Base-by-base conservation (phyloP, 1,140 invertebrate species). In the Meloidogyne hapla region DNA sequence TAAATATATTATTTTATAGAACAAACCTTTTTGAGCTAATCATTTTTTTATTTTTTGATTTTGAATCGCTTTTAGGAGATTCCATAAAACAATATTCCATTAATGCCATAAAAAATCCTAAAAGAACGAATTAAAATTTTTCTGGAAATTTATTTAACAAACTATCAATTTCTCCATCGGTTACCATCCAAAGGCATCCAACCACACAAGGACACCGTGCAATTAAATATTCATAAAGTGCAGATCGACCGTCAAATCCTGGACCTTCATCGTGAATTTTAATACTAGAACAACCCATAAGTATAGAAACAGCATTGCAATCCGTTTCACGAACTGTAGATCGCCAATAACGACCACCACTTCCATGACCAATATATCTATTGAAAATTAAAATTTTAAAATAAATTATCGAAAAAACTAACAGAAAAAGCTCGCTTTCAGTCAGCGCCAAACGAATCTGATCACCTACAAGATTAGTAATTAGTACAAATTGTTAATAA, bases 211-310 rank as follows among this genome's bases (percentile, higher is more conserved):
- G 83, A 62, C 82, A 80, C 15, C 75, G 63, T 1, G 82, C 81
- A 21, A 84, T 76, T 42, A 80, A 71, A 74, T 83, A 86, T 63
- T 85, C 83, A 62, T 86, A 78, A 18, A 86, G 65, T 1, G 78
- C 25, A 38, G 74, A 64, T 25, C 79, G 78, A 15, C 83, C 83
- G 69, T 85, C 83, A 61, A 79, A 79, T 21, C 74, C 77, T n/a
- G 42, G 77, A 18, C 83, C 83, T 73, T 81, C 75, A 61, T 77
- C 73, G 15, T 75, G n/a, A 21, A 84, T 80, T 71, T 77, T 61
- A n/a, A 79, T 79, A 76, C 83, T 86, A 18, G 77, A 77, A 75
- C 84, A 85, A 5, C 83, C 83, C 83, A 85, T 85, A 21, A 85
- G 67, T 12, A 85, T 42, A 18, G 75, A 77, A 21, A 84, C 83